These are phyloP conservation scores for Crossocerus cetratus DNA, from an alignment of 2,888 invertebrate species.

Conservation along the genomic window DNA sequence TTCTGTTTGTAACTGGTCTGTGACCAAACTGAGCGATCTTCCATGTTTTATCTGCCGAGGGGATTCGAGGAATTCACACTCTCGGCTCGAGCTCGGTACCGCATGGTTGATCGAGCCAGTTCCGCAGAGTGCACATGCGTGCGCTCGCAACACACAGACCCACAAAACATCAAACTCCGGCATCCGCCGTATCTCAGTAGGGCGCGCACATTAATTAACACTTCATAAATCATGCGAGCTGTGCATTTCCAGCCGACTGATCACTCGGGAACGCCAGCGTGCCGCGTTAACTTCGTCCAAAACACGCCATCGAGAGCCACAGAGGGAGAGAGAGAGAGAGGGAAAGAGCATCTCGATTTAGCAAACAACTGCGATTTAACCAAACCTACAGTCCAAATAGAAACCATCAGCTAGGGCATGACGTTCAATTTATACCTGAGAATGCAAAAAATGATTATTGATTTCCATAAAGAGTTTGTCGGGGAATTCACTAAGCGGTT, in stretches of 20 bases:
- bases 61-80: conserved; percentile 14
- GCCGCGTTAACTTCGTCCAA: conserved; percentile 52
- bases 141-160: neutral
- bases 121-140: conserved; percentile 18
- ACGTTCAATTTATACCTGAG: no score
- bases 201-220: conserved; percentile 56
- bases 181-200: conserved; percentile 47
- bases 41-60: conserved; percentile 8
- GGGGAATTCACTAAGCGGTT: no score
- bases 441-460: no score
- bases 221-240: conserved; percentile 62
- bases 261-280: conserved; percentile 47
- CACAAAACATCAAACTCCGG: conserved; percentile 21
- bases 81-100: conserved; percentile 11
- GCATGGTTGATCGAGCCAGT: conserved; percentile 39
- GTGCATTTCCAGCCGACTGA: conserved; percentile 56
- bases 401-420: no score
- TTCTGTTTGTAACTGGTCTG: no score
- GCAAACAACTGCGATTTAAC: no score
- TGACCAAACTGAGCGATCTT: neutral
- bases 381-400: no score
- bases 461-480: no score
- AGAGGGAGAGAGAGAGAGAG: no score
- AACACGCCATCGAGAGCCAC: conserved; percentile 19
- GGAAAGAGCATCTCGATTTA: no score